phyloP scores from a whole-genome alignment of 2,113 vertebrate species.

The Nansenia antarctica region DNA sequence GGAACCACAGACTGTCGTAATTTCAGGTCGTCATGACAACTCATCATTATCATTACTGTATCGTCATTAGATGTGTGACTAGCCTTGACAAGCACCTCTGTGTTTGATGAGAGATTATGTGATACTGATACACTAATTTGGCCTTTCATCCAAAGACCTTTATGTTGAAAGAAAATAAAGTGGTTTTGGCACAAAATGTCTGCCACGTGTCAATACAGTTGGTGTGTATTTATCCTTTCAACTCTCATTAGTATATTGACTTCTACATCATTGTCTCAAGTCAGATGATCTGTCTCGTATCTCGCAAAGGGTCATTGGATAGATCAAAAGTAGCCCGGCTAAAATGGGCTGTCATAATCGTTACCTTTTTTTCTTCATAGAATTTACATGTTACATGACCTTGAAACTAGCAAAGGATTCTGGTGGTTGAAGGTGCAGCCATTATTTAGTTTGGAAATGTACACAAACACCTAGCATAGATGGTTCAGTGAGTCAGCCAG shows the following conservation, averaged over 20 bases:
- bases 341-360: too few species aligned
- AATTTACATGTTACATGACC: too few species aligned
- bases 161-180: slow-evolving; percentile 21
- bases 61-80: background rate
- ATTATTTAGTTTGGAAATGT: too few species aligned
- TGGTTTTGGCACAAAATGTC: slow-evolving; percentile 15
- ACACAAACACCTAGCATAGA: too few species aligned
- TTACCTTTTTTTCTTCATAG: too few species aligned
- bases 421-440: too few species aligned
- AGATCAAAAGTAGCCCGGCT: too few species aligned
- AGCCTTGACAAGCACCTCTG: background rate
- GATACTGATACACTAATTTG: background rate
- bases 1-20: background rate
- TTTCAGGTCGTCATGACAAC: background rate
- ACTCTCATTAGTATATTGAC: slow-evolving; percentile 50
- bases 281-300: too few species aligned
- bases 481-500: too few species aligned
- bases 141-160: background rate
- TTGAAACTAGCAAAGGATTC: too few species aligned
- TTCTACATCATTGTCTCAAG: slow-evolving; percentile 16
- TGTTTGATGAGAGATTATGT: slow-evolving; percentile 16
- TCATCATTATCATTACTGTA: background rate
- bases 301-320: too few species aligned
- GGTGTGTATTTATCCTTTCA: slow-evolving; percentile 63
- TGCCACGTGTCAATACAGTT: slow-evolving; percentile 42